Evolutionary conservation across 2,888 invertebrate genomes (phyloP), one percentile per base, ranked within the genome.

Genomic region (Altica lythri): DNA sequence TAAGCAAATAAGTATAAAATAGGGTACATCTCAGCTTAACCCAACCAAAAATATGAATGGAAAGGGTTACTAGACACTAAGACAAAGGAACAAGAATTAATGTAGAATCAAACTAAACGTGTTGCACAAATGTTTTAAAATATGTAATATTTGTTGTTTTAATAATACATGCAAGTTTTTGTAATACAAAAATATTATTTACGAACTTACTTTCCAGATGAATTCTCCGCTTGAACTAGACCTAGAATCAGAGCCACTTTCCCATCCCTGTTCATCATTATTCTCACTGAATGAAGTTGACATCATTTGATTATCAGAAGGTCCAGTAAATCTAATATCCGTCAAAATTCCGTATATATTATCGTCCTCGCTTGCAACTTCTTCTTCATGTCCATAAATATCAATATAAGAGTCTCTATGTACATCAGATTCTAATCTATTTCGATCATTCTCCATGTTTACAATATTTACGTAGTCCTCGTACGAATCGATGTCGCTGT

Each of bases 211-310:
- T 84, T 87, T 88, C 88, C 89, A 89, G 55, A 89, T 85, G 69
- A 89, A 89, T 74, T 89, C 89, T 6, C 88, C 88, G 57, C 88
- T 89, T 4, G 87, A 88, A 4, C 85, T 85, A 22, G 88, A 88
- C 59, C 84, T 83, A n/a, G 82, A 82, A 57, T 82, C 87, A 5
- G 82, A 82, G 63, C 84, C 85, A 74, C 85, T 86, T 69, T 87
- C 87, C 86, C 87, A 88, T 66, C 86, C 88, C 64, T 85, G 79
- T 30, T 81, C 80, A 51, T 80, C 79, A 49, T 79, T 78, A 58
- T 80, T 73, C 50, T 77, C 77, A 55, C 78, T 79, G 63, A 79
- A 79, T 5, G 78, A 78, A 2, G 79, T 78, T 0, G 78, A 75
- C 78, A 77, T 76, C 63, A 75, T 63, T 44, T 75, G 75, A 48